Conservation (phyloP, 1,140 invertebrate genomes). For the Eufriesea mexicana region DNA sequence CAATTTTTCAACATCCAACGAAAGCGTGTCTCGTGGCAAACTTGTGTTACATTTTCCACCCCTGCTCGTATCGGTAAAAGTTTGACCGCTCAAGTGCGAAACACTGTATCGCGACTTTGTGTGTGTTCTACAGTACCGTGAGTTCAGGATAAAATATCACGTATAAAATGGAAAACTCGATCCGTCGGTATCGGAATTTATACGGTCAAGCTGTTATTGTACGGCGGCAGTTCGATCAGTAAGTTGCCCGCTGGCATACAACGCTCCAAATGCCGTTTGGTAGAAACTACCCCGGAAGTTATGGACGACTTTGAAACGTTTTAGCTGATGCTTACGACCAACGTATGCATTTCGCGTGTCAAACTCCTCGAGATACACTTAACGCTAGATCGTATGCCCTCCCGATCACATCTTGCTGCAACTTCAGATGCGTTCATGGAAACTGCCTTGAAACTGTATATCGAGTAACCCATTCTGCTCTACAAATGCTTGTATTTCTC, state of each 20-base stretch:
- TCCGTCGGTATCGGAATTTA: not conserved
- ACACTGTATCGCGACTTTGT: not conserved
- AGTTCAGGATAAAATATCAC: not conserved
- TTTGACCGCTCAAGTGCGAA: not conserved
- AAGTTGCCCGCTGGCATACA: not conserved
- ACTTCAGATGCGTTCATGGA: not conserved
- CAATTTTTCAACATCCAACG: no score
- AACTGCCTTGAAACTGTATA: not conserved
- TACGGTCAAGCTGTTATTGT: not conserved
- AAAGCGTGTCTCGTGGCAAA: not conserved
- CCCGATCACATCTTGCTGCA: not conserved
- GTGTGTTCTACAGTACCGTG: not conserved
- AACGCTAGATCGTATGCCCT: not conserved
- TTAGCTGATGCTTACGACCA: not conserved
- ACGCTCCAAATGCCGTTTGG: not conserved
- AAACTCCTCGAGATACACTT: constrained; percentile 8
- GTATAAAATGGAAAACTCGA: not conserved
- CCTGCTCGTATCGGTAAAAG: not conserved
- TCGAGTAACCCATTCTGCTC: not conserved
- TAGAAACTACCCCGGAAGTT: constrained; percentile 29
- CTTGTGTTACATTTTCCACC: not conserved
- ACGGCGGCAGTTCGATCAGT: not conserved
- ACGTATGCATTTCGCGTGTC: not conserved
- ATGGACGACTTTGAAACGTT: not conserved
- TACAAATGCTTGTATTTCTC: not conserved